Evolutionary conservation across 2,888 invertebrate species (phyloP), one percentile per base, ranked within the genome.

Genomic region (Tillus elongatus): DNA sequence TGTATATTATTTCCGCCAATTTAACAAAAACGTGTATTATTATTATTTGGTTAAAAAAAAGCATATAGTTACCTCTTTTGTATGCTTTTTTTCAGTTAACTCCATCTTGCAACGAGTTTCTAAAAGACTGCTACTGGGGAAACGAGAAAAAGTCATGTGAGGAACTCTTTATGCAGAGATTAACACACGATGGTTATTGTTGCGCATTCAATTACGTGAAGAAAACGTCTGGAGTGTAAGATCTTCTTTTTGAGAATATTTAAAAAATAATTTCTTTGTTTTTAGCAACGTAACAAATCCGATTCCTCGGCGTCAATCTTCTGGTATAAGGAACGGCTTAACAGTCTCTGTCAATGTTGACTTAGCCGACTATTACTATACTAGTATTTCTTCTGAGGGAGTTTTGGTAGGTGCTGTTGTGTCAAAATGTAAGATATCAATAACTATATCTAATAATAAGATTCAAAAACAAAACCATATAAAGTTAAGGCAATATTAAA

Each of bases 171-270:
- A 15, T 41, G 0, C 54, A 63, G 1, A 63, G 70, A 1, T 62
- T 68, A 13, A 75, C 77, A 0, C 59, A 63, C 4, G 65, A 68
- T n/a, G 77, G 77, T 1, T 72, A 67, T 47, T 77, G 77, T 54
- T 77, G 77, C 44, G 60, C 53, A 4, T 53, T 53, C 36, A 57
- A 56, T 39, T 52, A 54, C 35, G 24, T 52, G 4, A 47, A 45
- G 14, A 41, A 40, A 13, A 33, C 30, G 15, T 26, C 28, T 16
- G 12, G 36, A 16, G 31, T 29, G 24, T 39, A 13, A 29, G 37
- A 33, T n/a, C 24, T n/a, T 19, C 24, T n/a, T n/a, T n/a, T n/a
- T n/a, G n/a, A n/a, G n/a, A n/a, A n/a, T n/a, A n/a, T n/a, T n/a
- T n/a, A n/a, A n/a, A n/a, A n/a, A n/a, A n/a, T n/a, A n/a, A n/a